Evolutionary conservation across 2,113 vertebrate genomes (phyloP).

Genomic region (Cyphomyrus plagiostoma): DNA sequence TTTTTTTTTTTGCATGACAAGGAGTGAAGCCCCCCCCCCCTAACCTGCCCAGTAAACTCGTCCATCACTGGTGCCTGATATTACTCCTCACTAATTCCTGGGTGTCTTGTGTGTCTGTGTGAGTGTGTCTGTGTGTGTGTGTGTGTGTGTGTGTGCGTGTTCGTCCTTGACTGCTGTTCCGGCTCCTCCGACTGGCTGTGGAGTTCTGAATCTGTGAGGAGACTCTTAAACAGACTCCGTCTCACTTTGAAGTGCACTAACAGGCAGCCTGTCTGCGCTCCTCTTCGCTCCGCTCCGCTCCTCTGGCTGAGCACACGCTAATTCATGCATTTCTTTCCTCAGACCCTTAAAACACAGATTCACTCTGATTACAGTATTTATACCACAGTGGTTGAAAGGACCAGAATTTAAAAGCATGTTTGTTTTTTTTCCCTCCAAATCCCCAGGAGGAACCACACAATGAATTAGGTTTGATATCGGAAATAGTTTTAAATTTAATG

Average conservation of each 20-base stretch:
- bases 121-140: background rate
- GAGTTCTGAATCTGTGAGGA: conserved; percentile 11
- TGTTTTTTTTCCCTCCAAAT: background rate
- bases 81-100: background rate
- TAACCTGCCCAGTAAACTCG: conserved; percentile 50
- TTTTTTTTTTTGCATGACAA: conserved; percentile 16
- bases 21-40: background rate
- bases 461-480: background rate
- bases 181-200: background rate
- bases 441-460: background rate
- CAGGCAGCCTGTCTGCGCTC: background rate
- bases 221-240: background rate
- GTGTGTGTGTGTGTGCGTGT: background rate
- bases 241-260: conserved; percentile 12
- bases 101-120: background rate
- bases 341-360: conserved; percentile 1
- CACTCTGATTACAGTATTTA: background rate
- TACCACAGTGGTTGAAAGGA: background rate
- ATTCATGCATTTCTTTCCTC: background rate
- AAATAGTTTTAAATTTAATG: background rate
- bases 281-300: background rate
- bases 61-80: conserved; percentile 52
- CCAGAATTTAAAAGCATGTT: conserved; percentile 1
- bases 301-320: background rate
- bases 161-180: background rate